phyloP scores from a whole-genome alignment of 2,888 invertebrate genomes.

The Hemaris fuciformis region DNA sequence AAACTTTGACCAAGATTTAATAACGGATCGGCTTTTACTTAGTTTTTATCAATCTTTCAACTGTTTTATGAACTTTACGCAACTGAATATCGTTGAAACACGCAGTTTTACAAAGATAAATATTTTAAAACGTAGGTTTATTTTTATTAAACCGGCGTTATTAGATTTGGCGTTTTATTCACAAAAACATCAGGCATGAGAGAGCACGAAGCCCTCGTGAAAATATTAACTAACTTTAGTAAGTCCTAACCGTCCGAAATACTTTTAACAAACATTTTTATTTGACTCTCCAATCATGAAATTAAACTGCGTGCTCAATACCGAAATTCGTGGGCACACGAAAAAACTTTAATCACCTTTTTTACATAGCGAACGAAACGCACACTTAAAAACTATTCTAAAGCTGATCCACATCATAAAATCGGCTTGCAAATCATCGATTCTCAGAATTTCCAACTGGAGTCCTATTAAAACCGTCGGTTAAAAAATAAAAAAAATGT shows the following conservation, averaged over 20 bases:
- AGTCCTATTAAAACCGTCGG: slow-evolving; percentile 66
- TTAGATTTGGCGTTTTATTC: slow-evolving; percentile 2
- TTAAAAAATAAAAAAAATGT: slow-evolving; percentile 57
- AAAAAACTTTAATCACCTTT: slow-evolving; percentile 22
- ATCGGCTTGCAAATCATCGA: slow-evolving; percentile 56
- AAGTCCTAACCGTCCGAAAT: slow-evolving; percentile 9
- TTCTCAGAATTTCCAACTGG: slow-evolving; percentile 53
- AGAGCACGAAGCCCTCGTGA: not conserved
- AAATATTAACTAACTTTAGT: slow-evolving; percentile 7
- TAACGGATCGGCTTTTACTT: not conserved
- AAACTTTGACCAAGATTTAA: not conserved
- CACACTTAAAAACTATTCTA: slow-evolving; percentile 31
- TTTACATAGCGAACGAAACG: slow-evolving; percentile 24
- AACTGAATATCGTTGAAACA: not conserved
- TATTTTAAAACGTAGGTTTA: not conserved
- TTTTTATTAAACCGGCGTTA: not conserved
- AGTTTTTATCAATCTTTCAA: not conserved
- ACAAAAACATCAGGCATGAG: slow-evolving; percentile 1
- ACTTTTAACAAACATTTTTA: slow-evolving; percentile 9
- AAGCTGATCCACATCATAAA: slow-evolving; percentile 27
- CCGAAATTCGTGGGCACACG: slow-evolving; percentile 11
- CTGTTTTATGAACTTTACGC: not conserved
- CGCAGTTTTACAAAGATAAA: not conserved
- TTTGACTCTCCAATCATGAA: slow-evolving; percentile 9
- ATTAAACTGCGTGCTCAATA: slow-evolving; percentile 6